Evolutionary conservation across 2,113 vertebrate genomes (phyloP).

Genomic region (Hassar affinis): DNA sequence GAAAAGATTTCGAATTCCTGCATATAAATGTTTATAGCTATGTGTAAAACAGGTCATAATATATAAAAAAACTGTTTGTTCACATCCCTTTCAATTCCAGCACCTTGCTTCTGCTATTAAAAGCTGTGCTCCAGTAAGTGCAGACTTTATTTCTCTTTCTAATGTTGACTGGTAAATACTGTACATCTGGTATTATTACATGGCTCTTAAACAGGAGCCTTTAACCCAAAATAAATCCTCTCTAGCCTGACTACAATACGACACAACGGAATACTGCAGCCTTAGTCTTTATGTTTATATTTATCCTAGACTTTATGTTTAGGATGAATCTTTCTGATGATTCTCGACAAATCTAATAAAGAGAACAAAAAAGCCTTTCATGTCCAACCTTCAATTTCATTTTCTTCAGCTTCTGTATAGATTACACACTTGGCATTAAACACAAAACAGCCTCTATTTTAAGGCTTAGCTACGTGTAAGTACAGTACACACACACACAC

Average conservation of each 20-base stretch:
- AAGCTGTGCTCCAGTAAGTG: not conserved
- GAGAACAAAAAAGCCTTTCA: not conserved
- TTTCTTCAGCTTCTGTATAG: not conserved
- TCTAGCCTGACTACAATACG: not conserved
- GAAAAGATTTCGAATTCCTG: not conserved
- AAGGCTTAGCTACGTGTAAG: not conserved
- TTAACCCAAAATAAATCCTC: not conserved
- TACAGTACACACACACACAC: not conserved
- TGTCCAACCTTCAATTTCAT: not conserved
- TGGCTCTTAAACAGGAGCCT: not conserved
- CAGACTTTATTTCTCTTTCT: not conserved
- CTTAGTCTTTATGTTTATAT: not conserved
- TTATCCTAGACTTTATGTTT: not conserved
- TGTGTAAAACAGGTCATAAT: not conserved
- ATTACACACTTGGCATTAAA: not conserved
- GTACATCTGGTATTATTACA: not conserved
- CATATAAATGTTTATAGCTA: not conserved
- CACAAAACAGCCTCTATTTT: not conserved
- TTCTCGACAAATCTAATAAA: not conserved
- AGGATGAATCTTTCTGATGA: not conserved
- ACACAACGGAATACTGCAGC: not conserved
- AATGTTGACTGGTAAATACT: not conserved
- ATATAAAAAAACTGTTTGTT: not conserved
- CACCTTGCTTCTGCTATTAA: not conserved
- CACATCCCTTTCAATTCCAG: no score